Evolutionary conservation across 1,140 invertebrate genomes (phyloP).

Genomic region (Panonychus citri): DNA sequence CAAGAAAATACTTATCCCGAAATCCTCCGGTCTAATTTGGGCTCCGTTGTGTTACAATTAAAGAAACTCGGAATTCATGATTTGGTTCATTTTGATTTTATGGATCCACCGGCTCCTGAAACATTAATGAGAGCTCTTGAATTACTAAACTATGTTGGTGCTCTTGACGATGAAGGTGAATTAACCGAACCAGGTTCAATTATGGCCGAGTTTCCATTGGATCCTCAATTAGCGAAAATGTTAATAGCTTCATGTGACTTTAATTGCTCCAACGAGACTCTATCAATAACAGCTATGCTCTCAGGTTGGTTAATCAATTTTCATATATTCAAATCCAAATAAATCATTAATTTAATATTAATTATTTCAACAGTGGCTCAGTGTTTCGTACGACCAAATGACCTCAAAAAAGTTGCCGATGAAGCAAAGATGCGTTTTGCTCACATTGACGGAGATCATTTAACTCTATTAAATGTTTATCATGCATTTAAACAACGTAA

Average conservation of each 20-base stretch:
- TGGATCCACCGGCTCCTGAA: constrained; percentile 99
- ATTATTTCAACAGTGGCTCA: constrained; percentile 55
- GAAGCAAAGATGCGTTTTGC: constrained; percentile 98
- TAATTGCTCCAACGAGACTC: constrained; percentile 97
- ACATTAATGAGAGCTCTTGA: constrained; percentile 97
- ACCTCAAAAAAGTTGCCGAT: constrained; percentile 95
- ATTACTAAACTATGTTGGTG: constrained; percentile 86
- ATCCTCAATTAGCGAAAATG: constrained; percentile 98
- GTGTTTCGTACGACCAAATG: constrained; percentile 96
- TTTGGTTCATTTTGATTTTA: constrained; percentile 98
- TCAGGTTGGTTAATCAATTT: constrained; percentile 45
- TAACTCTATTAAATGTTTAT: constrained; percentile 79
- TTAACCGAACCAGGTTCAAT: constrained; percentile 85
- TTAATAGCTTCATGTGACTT: constrained; percentile 82
- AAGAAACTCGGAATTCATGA: constrained; percentile 99
- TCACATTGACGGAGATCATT: constrained; percentile 96
- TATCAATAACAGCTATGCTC: constrained; percentile 96
- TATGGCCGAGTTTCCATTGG: constrained; percentile 98
- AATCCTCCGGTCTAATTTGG: constrained; percentile 86
- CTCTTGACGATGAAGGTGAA: constrained; percentile 85
- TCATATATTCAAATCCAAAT: too few species aligned
- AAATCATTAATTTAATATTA: background rate
- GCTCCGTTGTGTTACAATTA: constrained; percentile 86
- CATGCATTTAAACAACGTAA: constrained; percentile 99
- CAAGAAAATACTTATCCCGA: constrained; percentile 99